Percentiles rank a stretch among this genome's conserved stretches.
Evolutionary conservation across 2,113 vertebrate species (phyloP).

Genomic region (Desmodus rotundus): DNA sequence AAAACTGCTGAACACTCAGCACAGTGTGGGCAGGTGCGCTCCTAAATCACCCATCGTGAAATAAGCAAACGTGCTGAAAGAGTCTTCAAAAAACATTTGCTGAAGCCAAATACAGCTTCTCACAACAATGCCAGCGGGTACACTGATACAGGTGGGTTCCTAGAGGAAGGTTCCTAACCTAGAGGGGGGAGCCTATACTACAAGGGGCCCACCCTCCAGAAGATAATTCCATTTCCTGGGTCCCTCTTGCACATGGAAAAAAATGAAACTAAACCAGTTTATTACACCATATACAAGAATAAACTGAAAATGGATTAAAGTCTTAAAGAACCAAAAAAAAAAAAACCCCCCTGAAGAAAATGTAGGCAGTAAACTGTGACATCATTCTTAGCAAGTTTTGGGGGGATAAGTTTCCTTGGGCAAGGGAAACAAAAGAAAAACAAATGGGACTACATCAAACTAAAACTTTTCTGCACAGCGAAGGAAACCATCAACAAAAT

Average conservation of each 20-base stretch:
- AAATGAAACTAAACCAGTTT: background rate
- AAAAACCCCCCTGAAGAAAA: background rate
- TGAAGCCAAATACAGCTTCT: too few relatives aligned
- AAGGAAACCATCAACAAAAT: background rate
- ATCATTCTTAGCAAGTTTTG: background rate
- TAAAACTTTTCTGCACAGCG: background rate
- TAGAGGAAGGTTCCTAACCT: too few relatives aligned
- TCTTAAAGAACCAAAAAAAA: background rate
- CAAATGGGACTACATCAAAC: background rate
- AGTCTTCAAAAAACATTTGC: too few relatives aligned
- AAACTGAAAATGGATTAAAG: background rate
- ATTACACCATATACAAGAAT: background rate
- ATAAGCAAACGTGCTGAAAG: too few relatives aligned
- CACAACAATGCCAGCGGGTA: too few relatives aligned
- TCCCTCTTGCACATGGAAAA: background rate
- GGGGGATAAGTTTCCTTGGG: background rate
- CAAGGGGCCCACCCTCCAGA: too few relatives aligned
- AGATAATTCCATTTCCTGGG: too few relatives aligned
- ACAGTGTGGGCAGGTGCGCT: too few relatives aligned
- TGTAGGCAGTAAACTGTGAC: background rate
- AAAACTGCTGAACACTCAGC: too few relatives aligned
- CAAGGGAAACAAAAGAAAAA: background rate
- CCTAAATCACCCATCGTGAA: too few relatives aligned
- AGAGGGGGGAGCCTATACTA: too few relatives aligned
- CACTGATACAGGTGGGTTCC: too few relatives aligned